Base-by-base conservation (phyloP, 2,113 vertebrate genomes). In the Chaetodon trifascialis region DNA sequence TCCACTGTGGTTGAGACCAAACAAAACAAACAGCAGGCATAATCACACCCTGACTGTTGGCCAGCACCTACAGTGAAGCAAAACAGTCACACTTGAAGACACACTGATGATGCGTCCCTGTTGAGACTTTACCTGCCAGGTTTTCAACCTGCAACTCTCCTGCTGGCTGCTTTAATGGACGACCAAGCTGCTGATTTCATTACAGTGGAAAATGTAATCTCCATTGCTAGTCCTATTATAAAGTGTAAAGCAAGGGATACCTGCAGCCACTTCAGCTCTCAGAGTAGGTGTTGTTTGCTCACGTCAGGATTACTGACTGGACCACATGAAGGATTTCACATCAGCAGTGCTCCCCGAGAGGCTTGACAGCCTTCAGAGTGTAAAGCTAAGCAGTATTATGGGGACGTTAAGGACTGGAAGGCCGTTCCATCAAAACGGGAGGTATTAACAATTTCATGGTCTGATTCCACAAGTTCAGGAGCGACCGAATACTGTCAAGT, bases 81-180 rank as follows among this genome's bases (percentile, higher is more conserved):
- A 77, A 62, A 52, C 46, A 10, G 14, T 49, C 62, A 36, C 0
- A 1, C 42, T 65, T 17, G 23, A 23, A 69, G 73, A 56, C 38
- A 34, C 67, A 25, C 44, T 51, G 54, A 66, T 76, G 72, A 85
- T 38, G 52, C 21, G 40, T 40, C 54, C 17, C 44, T 19, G 75
- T 14, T 47, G 55, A 47, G 38, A 55, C 56, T 46, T 70, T 38
- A n/a, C 51, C 44, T 0, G 15, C 12, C 0, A 17, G 46, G 17
- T 47, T 83, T 64, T 73, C 8, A 55, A 65, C 72, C 75, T 56
- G 68, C 62, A 52, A n/a, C 71, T 46, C 66, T 49, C n/a, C 70
- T 23, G 14, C 55, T 6, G 30, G 16, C 40, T 40, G 21, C 55
- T 34, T 16, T 59, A 12, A 51, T 2, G 17, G 69, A 17, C 72